A percentile compares a stretch with the other conserved stretches of the same genome.
Evolutionary conservation across 2,797 vertebrate genomes (phyloP).

Genomic region (Muscicapa comitata): DNA sequence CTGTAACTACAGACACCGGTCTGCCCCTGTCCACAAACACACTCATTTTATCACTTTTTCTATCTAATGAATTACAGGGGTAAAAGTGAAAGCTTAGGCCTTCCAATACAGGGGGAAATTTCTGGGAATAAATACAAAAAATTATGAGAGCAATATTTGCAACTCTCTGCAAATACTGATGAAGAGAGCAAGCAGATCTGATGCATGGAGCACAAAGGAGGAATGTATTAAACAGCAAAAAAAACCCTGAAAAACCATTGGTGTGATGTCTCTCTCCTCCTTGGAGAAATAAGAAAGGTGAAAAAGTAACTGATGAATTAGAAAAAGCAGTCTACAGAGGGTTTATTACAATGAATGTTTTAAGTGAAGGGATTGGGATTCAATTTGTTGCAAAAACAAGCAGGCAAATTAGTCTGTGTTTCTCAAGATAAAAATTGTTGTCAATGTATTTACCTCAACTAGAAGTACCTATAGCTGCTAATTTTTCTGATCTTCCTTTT

Average conservation of each 20-base stretch:
- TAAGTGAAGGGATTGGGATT: neutral
- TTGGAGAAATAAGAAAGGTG: fast-evolving
- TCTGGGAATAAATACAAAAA: neutral
- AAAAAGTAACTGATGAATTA: neutral
- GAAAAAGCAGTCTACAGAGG: neutral
- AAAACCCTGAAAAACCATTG: neutral
- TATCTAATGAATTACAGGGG: neutral
- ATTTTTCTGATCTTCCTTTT: neutral
- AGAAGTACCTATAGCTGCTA: neutral
- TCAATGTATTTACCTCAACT: neutral
- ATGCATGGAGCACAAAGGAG: neutral
- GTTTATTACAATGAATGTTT: neutral
- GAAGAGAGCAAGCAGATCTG: neutral
- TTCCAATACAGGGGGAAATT: neutral
- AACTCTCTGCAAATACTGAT: neutral
- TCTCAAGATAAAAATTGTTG: neutral
- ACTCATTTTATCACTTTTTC: neutral
- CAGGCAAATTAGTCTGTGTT: neutral
- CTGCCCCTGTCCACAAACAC: neutral
- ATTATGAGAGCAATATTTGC: neutral
- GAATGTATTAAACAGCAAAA: neutral
- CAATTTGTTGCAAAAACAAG: neutral
- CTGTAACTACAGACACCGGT: neutral
- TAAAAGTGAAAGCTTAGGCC: neutral
- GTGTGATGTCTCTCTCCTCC: neutral